Conservation (phyloP, 2,797 vertebrate genomes). For the Meda fulgida region DNA sequence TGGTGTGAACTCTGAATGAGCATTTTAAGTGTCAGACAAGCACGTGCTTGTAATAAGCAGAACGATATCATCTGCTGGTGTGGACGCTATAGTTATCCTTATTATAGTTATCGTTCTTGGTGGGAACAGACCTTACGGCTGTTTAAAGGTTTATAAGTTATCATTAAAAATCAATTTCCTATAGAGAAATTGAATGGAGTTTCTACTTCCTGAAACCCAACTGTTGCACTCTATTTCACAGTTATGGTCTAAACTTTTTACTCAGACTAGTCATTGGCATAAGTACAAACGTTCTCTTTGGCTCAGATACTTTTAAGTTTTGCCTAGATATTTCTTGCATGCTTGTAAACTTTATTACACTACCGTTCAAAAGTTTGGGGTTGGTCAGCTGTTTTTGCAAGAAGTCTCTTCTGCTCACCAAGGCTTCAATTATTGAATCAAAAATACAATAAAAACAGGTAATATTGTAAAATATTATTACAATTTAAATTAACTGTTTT, state of each 20-base stretch:
- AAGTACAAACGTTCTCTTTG: neutral
- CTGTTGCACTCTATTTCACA: neutral
- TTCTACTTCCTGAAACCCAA: neutral
- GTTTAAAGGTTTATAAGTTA: neutral
- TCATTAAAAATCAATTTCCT: neutral
- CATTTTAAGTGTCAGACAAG: no score
- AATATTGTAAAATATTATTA: neutral
- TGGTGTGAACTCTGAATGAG: no score
- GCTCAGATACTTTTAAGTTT: slow-evolving; percentile 12
- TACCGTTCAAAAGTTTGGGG: neutral
- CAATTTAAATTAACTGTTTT: neutral
- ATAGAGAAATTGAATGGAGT: neutral
- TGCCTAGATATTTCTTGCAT: neutral
- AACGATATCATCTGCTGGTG: no score
- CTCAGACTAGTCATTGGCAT: neutral
- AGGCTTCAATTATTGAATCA: neutral
- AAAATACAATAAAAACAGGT: neutral
- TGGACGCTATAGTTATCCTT: no score
- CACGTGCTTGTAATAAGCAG: no score
- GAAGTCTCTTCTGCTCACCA: neutral
- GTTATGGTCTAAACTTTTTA: neutral
- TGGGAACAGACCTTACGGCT: neutral
- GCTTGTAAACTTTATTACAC: neutral
- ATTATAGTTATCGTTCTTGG: no score
- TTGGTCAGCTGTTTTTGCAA: neutral